Conservation (phyloP, 2,797 vertebrate species). For the Pogoniulus pusillus region DNA sequence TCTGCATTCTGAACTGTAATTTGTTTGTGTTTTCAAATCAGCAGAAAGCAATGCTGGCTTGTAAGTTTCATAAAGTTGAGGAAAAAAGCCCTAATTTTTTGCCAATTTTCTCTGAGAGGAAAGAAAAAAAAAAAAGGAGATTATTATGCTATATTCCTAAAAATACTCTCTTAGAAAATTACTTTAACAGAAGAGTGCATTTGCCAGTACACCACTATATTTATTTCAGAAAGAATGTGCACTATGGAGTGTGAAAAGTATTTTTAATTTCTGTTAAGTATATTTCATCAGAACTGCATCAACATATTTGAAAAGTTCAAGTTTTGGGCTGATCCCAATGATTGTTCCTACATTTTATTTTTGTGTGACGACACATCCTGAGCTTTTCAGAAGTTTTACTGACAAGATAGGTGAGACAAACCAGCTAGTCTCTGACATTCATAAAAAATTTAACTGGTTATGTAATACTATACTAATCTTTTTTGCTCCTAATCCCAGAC, state of each 20-base stretch:
- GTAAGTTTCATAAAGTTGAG: not conserved
- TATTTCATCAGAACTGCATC: not conserved
- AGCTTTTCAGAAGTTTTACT: not conserved
- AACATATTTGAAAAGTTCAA: not conserved
- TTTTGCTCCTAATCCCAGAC: not conserved
- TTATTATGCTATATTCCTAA: not conserved
- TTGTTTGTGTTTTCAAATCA: not conserved
- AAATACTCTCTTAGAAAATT: not conserved
- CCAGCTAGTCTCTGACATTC: not conserved
- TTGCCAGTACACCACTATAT: not conserved
- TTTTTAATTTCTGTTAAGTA: not conserved
- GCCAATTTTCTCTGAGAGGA: not conserved
- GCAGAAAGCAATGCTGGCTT: not conserved
- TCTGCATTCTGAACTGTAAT: not conserved
- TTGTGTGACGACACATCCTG: not conserved
- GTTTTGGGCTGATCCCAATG: not conserved
- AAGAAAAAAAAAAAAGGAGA: accelerated
- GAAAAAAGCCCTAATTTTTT: not conserved
- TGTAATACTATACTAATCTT: not conserved
- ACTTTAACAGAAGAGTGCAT: not conserved
- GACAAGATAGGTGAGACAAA: not conserved
- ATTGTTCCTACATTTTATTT: not conserved
- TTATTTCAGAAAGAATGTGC: not conserved
- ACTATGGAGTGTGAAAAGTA: not conserved
- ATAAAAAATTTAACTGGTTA: not conserved